Evolutionary conservation across 2,888 invertebrate species (phyloP).

Genomic region (Plebejus argus): DNA sequence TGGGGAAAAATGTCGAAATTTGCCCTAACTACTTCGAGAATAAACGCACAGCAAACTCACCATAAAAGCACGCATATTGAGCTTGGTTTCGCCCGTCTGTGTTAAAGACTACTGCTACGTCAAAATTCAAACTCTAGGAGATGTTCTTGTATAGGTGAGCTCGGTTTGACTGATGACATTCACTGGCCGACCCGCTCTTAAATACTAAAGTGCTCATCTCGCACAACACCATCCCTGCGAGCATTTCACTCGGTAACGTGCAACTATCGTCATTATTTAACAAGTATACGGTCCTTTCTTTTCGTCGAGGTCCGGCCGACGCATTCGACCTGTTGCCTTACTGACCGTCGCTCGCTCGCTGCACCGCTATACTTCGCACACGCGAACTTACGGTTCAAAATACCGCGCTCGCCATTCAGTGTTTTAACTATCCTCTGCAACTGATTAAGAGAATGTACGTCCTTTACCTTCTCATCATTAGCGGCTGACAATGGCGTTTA

Average conservation of each 20-base stretch:
- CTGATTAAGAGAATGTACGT: slow-evolving; percentile 40
- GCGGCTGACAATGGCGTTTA: slow-evolving; percentile 34
- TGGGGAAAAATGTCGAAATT: slow-evolving; percentile 50
- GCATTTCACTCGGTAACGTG: slow-evolving; percentile 75
- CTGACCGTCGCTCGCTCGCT: slow-evolving; percentile 58
- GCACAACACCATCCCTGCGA: slow-evolving; percentile 77
- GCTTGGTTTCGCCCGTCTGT: slow-evolving; percentile 53
- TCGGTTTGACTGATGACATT: slow-evolving; percentile 79
- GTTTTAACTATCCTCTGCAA: slow-evolving; percentile 34
- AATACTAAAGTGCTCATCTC: slow-evolving; percentile 78
- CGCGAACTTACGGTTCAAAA: slow-evolving; percentile 50
- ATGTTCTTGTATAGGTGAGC: slow-evolving; percentile 71
- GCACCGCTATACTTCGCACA: slow-evolving; percentile 42
- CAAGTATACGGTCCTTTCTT: slow-evolving; percentile 76
- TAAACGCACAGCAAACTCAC: slow-evolving; percentile 65
- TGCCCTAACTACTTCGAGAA: slow-evolving; percentile 55
- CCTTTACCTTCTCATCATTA: slow-evolving; percentile 42
- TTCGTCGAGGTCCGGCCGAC: slow-evolving; percentile 65
- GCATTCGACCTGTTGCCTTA: slow-evolving; percentile 72
- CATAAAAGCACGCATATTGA: slow-evolving; percentile 76
- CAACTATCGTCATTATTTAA: slow-evolving; percentile 79
- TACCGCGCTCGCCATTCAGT: slow-evolving; percentile 43
- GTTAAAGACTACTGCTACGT: slow-evolving; percentile 50
- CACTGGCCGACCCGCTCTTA: slow-evolving; percentile 75
- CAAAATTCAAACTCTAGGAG: slow-evolving; percentile 58